A percentile compares a stretch with the other conserved stretches of the same genome.
phyloP scores from a whole-genome alignment of 2,888 invertebrate species.

The Tinea pellionella region DNA sequence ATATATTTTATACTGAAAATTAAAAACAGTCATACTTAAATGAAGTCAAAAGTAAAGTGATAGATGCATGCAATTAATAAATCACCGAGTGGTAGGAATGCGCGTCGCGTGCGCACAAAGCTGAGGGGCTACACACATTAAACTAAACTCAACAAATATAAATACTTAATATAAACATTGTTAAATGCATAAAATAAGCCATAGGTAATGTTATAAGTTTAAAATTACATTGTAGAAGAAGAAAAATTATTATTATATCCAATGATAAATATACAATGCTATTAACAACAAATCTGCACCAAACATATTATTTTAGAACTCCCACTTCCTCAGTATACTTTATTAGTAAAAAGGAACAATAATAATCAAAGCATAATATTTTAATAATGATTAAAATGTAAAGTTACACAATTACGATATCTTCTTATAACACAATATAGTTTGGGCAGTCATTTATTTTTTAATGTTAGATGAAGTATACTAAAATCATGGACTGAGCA shows the following conservation, averaged over 20 bases:
- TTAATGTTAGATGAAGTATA: background rate
- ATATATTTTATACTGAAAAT: background rate
- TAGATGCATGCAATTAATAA: background rate
- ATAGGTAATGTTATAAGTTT: slow-evolving; percentile 9
- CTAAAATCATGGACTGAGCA: background rate
- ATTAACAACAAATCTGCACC: slow-evolving; percentile 62
- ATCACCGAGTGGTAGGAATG: slow-evolving; percentile 1
- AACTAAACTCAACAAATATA: background rate
- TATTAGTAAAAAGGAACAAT: slow-evolving; percentile 1
- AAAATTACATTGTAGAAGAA: slow-evolving; percentile 9
- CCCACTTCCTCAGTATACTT: background rate
- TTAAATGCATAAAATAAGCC: slow-evolving; percentile 11
- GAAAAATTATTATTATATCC: slow-evolving; percentile 24
- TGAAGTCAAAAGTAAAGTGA: background rate
- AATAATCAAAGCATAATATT: background rate
- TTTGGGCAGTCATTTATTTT: background rate
- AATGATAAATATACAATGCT: slow-evolving; percentile 63
- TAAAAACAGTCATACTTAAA: background rate
- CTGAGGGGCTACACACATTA: background rate
- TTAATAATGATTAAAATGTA: background rate
- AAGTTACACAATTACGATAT: background rate
- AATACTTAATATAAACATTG: background rate
- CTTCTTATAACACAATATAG: background rate
- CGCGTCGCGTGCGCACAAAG: background rate
- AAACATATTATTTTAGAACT: slow-evolving; percentile 35